Percentiles rank a stretch among this genome's conserved stretches.
These are phyloP conservation scores for Neria commutata DNA, from an alignment of 2,888 invertebrate genomes.

Conservation along the genomic window DNA sequence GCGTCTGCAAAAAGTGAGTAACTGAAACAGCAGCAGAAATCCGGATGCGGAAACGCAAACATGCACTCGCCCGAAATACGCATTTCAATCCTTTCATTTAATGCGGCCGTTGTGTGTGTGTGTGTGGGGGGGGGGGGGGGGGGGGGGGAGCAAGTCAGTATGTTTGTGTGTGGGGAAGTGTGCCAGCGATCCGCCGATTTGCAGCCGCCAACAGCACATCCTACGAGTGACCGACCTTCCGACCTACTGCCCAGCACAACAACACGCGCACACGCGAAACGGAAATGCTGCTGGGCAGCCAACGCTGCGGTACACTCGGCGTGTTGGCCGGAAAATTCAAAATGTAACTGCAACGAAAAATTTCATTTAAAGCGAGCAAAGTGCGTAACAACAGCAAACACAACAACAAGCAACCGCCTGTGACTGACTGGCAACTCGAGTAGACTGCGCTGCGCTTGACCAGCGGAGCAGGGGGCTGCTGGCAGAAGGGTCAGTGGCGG, in stretches of 20 bases:
- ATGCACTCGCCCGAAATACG: constrained; percentile 27
- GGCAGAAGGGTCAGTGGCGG: constrained; percentile 36
- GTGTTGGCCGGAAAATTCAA: constrained; percentile 29
- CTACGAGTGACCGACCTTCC: not conserved
- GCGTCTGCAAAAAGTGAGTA: constrained; percentile 6
- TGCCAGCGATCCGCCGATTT: too few species aligned
- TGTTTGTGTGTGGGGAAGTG: not conserved
- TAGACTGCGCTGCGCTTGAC: not conserved
- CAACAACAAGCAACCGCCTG: not conserved
- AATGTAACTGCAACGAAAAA: too few species aligned
- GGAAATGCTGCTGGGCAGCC: constrained; percentile 14
- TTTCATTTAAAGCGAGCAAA: constrained; percentile 27
- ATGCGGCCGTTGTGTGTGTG: not conserved
- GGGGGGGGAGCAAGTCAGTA: too few species aligned
- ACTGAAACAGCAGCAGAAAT: constrained; percentile 18
- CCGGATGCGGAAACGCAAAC: constrained; percentile 42
- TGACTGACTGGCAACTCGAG: not conserved
- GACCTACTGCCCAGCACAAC: not conserved
- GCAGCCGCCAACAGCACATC: constrained; percentile 4
- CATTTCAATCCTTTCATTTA: not conserved
- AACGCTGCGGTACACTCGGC: not conserved
- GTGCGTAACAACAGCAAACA: constrained; percentile 12
- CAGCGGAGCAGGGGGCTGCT: not conserved
- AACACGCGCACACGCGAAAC: not conserved
- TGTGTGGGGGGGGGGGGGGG: not conserved